Evolutionary conservation across 2,888 invertebrate genomes (phyloP).

Genomic region (Paralinhomoeus sp.): DNA sequence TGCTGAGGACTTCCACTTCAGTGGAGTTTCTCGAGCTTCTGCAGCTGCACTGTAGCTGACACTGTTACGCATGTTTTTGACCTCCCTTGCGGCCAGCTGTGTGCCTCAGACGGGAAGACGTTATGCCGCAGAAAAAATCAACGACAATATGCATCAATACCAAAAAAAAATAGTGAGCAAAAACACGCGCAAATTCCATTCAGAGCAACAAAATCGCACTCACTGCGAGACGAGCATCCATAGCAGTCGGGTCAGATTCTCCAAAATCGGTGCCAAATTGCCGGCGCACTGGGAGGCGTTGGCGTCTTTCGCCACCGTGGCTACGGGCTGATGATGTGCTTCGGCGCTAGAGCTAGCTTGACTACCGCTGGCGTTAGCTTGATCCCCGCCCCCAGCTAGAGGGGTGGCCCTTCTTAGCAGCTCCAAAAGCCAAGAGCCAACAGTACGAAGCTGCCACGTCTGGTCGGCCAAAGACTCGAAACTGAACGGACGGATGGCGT

Average conservation of each 20-base stretch:
- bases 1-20: no score
- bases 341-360: no score
- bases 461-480: constrained; percentile 24
- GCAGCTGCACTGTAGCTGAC: no score
- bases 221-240: constrained; percentile 23
- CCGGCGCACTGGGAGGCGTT: not conserved
- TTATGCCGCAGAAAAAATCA: not conserved
- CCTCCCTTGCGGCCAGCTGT: not conserved
- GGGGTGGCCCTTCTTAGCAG: constrained; percentile 17
- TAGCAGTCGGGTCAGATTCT: constrained; percentile 17
- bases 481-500: constrained; percentile 8
- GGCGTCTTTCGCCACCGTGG: no score
- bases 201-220: no score
- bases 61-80: no score
- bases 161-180: no score
- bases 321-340: no score
- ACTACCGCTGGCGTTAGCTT: no score
- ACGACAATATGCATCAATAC: not conserved
- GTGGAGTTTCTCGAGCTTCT: no score
- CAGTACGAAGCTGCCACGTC: constrained; percentile 22
- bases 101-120: not conserved
- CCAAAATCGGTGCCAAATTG: constrained; percentile 7
- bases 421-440: constrained; percentile 21
- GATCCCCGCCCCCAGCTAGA: constrained; percentile 18
- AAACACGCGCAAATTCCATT: no score